Base-by-base conservation (phyloP, 2,113 vertebrate species). In the Caloenas nicobarica region DNA sequence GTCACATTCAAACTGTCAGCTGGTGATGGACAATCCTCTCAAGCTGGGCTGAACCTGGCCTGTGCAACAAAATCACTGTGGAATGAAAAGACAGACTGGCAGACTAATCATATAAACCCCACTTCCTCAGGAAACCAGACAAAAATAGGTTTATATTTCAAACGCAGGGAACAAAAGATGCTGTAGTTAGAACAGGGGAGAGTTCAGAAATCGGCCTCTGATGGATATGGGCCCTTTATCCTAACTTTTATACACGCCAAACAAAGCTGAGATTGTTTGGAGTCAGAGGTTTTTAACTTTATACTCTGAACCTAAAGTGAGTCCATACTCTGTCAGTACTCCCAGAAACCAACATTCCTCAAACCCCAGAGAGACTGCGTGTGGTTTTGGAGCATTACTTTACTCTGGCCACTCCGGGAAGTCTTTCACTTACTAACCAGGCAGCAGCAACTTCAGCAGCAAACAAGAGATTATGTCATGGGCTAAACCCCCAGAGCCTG, bases 311-410 rank as follows among this genome's bases (percentile, higher is more conserved):
- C 11, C 8, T 86, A 82, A 64, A 81, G 70, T 25, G 51, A 26
- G 58, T 31, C 28, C 56, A 22, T 29, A 38, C 29, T 53, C 25
- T 53, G 81, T 56, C 89, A 86, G 76, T 34, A 94, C 33, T 94
- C 73, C 95, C 95, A 81, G 91, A 94, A 97, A 96, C 17, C 61
- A 87, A 46, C 73, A 87, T 73, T 95, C 83, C 88, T 83, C 62
- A 96, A 91, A 82, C 10, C 85, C 61, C 85, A 70, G 58, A 70
- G 79, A 82, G 77, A 86, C 54, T 80, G 42, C 13, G 13, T 81
- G 60, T 85, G 89, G 89, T 62, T 93, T 77, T 86, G 73, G n/a
- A 76, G 38, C 24, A 81, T 29, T 13, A 25, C 34, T 93, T 74
- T 31, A 69, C 11, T 42, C 42, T 26, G 17, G 46, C 8, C 21